A percentile compares a stretch with the other conserved stretches of the same genome.
These are phyloP conservation scores for Euglossa dilemma DNA, from an alignment of 1,140 invertebrate genomes.

Conservation along the genomic window DNA sequence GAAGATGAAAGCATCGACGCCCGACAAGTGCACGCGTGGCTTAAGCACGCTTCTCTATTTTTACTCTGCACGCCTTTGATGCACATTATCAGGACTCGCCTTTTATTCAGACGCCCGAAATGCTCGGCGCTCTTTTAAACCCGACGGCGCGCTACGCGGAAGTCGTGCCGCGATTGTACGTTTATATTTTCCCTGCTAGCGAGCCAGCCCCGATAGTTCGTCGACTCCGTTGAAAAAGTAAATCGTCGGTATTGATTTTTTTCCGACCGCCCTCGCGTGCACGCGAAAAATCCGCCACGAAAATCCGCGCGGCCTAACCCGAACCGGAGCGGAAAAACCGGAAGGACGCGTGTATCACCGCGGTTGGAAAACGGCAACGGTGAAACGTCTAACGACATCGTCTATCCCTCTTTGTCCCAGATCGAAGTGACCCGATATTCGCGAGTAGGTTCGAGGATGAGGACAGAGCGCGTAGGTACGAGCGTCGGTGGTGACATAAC, in stretches of 20 bases:
- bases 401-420: not conserved
- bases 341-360: no score
- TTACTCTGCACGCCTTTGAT: constrained; percentile 72
- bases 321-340: not conserved
- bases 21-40: constrained; percentile 67
- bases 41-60: constrained; percentile 74
- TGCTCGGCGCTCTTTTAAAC: constrained; percentile 55
- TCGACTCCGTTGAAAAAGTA: not conserved
- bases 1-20: constrained; percentile 75
- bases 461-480: not conserved
- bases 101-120: constrained; percentile 68
- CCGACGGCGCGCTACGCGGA: constrained; percentile 16
- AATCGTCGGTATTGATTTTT: constrained; percentile 11
- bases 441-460: not conserved
- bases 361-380: no score
- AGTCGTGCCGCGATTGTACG: constrained; percentile 20
- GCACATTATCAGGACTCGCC: constrained; percentile 72
- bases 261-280: not conserved
- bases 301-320: not conserved
- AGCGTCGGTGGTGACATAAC: not conserved
- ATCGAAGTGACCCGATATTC: not conserved
- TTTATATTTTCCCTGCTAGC: constrained; percentile 38
- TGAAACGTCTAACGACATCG: not conserved
- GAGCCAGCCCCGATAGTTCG: not conserved
- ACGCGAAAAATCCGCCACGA: not conserved